Percentiles rank a stretch among this genome's conserved stretches.
phyloP scores from a whole-genome alignment of 2,113 vertebrate species.

The Orcinus orca region DNA sequence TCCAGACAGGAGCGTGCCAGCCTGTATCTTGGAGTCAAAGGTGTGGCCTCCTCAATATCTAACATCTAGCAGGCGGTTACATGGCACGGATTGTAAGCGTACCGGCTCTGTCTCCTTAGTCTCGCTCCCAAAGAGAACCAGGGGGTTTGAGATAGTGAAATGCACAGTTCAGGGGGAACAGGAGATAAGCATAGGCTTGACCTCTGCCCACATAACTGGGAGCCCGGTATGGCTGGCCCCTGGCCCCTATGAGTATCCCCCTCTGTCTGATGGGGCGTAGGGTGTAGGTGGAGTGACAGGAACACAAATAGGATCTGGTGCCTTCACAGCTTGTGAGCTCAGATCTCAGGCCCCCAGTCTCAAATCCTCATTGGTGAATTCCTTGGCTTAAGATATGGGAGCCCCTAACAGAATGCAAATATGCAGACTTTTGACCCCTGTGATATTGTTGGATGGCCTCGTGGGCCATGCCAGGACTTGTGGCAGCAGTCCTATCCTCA shows the following conservation, averaged over 20 bases:
- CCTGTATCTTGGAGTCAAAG: neutral
- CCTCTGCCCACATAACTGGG: neutral
- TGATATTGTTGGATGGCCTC: too few relatives aligned
- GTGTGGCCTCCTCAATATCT: neutral
- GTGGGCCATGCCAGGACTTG: neutral
- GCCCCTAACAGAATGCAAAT: neutral
- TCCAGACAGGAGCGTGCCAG: neutral
- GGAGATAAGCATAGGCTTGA: too few relatives aligned
- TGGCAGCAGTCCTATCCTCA: neutral
- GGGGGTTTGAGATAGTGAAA: neutral
- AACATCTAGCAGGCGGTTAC: rapidly evolving
- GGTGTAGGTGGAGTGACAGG: neutral
- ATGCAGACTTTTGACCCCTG: neutral
- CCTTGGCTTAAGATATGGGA: neutral
- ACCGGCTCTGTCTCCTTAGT: neutral
- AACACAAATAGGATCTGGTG: neutral
- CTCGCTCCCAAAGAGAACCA: neutral
- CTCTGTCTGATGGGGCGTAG: neutral
- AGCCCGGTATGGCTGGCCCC: neutral
- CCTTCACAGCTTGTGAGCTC: neutral
- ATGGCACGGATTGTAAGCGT: rapidly evolving
- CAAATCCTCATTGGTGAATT: neutral
- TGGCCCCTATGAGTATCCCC: neutral
- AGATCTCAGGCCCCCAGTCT: neutral
- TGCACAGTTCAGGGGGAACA: neutral